phyloP scores from a whole-genome alignment of 1,140 invertebrate species.

The Drosophila busckii region DNA sequence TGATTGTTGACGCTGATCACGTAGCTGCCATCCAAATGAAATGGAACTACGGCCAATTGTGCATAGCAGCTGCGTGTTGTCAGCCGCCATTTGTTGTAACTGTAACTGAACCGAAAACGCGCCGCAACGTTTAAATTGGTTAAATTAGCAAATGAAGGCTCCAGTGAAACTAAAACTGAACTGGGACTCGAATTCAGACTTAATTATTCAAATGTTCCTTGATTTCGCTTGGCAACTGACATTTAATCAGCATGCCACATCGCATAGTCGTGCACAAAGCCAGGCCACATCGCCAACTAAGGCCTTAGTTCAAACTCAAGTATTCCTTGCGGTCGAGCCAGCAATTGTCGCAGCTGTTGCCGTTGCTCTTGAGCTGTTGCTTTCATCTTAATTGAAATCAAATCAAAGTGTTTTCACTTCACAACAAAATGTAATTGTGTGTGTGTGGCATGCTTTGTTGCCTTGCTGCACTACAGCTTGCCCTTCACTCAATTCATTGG shows the following conservation, averaged over 20 bases:
- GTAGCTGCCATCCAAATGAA: slow-evolving; percentile 56
- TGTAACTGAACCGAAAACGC: slow-evolving; percentile 45
- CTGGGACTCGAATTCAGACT: slow-evolving; percentile 34
- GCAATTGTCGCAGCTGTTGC: slow-evolving; percentile 22
- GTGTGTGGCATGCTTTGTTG: slow-evolving; percentile 38
- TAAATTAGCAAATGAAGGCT: too few species aligned
- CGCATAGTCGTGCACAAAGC: slow-evolving; percentile 1
- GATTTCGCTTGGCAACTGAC: slow-evolving; percentile 48
- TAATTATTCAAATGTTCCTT: slow-evolving; percentile 61
- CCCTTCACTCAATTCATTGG: slow-evolving; percentile 19
- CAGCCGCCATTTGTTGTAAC: slow-evolving; percentile 29
- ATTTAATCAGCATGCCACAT: slow-evolving; percentile 57
- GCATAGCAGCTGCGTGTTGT: slow-evolving; percentile 26
- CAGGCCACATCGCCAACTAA: slow-evolving; percentile 12
- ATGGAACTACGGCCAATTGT: slow-evolving; percentile 62
- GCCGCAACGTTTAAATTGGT: slow-evolving; percentile 49
- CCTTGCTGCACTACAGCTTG: slow-evolving; percentile 2
- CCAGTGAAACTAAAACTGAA: background rate
- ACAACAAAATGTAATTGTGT: slow-evolving; percentile 61
- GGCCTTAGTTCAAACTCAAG: slow-evolving; percentile 27
- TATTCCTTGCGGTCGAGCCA: slow-evolving; percentile 35
- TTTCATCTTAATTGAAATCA: slow-evolving; percentile 76
- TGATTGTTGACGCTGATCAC: slow-evolving; percentile 42
- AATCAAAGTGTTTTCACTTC: slow-evolving; percentile 72
- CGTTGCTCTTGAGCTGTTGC: slow-evolving; percentile 11